These are phyloP conservation scores for Psittacula echo DNA, from an alignment of 2,797 vertebrate species.

Conservation along the genomic window DNA sequence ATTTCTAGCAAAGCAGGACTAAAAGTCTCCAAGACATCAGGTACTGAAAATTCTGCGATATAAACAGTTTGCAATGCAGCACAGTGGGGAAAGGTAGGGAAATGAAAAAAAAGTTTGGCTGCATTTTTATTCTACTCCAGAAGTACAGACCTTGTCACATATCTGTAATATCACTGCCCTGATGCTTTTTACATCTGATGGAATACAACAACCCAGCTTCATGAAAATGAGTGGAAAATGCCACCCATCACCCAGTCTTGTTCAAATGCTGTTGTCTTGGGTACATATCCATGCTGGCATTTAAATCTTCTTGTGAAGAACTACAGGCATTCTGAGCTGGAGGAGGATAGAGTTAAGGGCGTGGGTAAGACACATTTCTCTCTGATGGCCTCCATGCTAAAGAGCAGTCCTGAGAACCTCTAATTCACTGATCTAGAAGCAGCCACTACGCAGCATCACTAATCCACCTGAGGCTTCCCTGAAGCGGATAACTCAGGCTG, in stretches of 20 bases:
- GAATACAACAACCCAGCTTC: neutral
- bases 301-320: neutral
- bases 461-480: neutral
- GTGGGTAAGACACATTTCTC: neutral
- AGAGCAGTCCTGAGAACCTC: neutral
- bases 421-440: neutral
- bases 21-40: neutral
- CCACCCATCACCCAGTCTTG: neutral
- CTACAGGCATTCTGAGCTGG: neutral
- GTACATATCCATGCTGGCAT: neutral
- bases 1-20: neutral
- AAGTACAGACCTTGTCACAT: neutral
- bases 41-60: neutral
- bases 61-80: fast-evolving
- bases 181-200: neutral
- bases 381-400: fast-evolving
- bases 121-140: neutral
- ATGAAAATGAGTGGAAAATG: neutral
- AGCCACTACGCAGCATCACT: neutral
- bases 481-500: neutral
- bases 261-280: neutral
- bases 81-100: neutral
- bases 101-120: neutral
- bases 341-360: neutral
- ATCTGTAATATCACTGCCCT: neutral